phyloP scores from a whole-genome alignment of 2,797 vertebrate genomes.

The Crenuchus spilurus region DNA sequence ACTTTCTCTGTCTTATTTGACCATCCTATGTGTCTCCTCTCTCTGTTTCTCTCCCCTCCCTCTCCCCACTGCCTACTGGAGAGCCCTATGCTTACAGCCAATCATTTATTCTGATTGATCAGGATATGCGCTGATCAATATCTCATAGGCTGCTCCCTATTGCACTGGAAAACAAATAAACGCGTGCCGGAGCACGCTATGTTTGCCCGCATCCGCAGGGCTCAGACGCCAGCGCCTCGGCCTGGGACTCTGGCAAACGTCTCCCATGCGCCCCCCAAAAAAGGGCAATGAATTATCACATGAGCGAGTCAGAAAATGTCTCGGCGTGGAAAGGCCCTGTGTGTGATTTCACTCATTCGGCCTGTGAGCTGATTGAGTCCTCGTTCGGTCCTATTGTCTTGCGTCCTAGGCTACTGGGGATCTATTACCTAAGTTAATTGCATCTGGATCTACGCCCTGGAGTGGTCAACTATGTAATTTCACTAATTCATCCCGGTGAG shows the following conservation, averaged over 20 bases:
- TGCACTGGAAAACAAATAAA: conserved; percentile 72
- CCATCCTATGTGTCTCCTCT: conserved; percentile 1
- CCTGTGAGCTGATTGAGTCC: conserved; percentile 43
- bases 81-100: conserved; percentile 69
- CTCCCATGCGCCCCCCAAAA: conserved; percentile 38
- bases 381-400: conserved; percentile 62
- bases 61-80: conserved; percentile 59
- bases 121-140: conserved; percentile 77
- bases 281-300: conserved; percentile 45
- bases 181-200: neutral
- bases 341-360: conserved; percentile 46
- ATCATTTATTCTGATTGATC: conserved; percentile 82
- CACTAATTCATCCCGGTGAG: conserved; percentile 85
- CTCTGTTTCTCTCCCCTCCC: conserved; percentile 29
- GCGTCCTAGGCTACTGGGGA: conserved; percentile 67
- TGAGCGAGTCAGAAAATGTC: conserved; percentile 43
- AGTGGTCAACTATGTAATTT: conserved; percentile 86
- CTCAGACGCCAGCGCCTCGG: conserved; percentile 6
- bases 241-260: conserved; percentile 33
- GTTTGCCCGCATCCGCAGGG: conserved; percentile 38
- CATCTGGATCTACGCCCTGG: conserved; percentile 79
- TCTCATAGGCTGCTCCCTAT: conserved; percentile 66
- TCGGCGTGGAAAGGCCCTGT: conserved; percentile 35
- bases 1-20: neutral
- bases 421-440: conserved; percentile 84